phyloP scores from a whole-genome alignment of 2,113 vertebrate genomes.

The Haemorhous mexicanus region DNA sequence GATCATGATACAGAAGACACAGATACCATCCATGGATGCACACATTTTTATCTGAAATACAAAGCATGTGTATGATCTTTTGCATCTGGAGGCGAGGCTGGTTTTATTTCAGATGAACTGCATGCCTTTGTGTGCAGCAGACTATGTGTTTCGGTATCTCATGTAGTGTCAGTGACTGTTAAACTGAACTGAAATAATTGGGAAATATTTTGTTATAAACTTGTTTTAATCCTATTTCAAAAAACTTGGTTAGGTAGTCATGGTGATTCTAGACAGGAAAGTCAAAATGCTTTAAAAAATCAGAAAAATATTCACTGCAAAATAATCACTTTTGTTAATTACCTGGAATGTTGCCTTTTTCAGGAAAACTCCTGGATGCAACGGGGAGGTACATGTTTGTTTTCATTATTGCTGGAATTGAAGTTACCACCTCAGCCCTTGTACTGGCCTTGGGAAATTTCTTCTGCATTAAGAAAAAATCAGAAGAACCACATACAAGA shows the following conservation, averaged over 20 bases:
- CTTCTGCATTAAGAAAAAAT: constrained; percentile 79
- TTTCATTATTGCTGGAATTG: constrained; percentile 87
- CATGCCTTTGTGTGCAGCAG: not conserved
- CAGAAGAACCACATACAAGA: constrained; percentile 53
- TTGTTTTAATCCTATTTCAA: not conserved
- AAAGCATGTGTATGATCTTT: not conserved
- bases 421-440: constrained; percentile 82
- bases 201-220: not conserved
- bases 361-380: constrained; percentile 87
- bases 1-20: not conserved
- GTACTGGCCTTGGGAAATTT: constrained; percentile 82
- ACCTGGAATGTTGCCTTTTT: not conserved
- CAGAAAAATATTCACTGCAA: not conserved
- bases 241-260: not conserved
- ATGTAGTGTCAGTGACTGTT: not conserved
- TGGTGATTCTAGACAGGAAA: not conserved
- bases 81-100: not conserved
- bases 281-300: not conserved
- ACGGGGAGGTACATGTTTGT: constrained; percentile 85
- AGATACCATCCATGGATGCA: fast-evolving
- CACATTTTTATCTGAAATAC: not conserved
- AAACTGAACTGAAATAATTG: not conserved
- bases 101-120: not conserved
- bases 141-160: not conserved
- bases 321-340: not conserved